Evolutionary conservation across 2,888 invertebrate species (phyloP).

Genomic region (Perdita meconis): DNA sequence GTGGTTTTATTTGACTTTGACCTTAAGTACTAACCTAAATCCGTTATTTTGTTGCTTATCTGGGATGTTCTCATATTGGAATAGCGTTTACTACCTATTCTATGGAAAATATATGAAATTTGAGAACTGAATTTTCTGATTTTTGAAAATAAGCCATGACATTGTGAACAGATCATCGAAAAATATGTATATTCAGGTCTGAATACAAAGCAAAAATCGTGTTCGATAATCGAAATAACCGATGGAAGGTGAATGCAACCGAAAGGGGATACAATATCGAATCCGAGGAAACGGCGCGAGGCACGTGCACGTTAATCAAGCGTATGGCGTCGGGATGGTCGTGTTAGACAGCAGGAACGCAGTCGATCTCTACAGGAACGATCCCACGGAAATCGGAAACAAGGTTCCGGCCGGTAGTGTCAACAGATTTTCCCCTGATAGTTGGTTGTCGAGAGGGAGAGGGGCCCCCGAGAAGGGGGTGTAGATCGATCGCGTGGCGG

Average conservation of each 20-base stretch:
- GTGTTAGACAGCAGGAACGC: slow-evolving; percentile 27
- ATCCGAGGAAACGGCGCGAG: slow-evolving; percentile 25
- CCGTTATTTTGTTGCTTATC: no score
- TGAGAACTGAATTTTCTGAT: no score
- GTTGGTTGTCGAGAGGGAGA: slow-evolving; percentile 55
- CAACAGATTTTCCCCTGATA: slow-evolving; percentile 80
- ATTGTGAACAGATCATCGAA: no score
- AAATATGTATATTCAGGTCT: no score
- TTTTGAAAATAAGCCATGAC: no score
- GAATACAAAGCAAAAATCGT: no score
- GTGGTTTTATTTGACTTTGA: no score
- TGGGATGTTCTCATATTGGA: no score
- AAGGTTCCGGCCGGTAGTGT: slow-evolving; percentile 74
- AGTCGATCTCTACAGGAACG: slow-evolving; percentile 54
- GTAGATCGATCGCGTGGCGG: slow-evolving; percentile 65
- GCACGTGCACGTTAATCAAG: slow-evolving; percentile 54
- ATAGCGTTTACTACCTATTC: no score
- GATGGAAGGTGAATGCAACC: slow-evolving; percentile 24
- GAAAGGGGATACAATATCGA: slow-evolving; percentile 23
- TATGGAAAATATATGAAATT: no score
- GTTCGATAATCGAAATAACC: slow-evolving; percentile 11
- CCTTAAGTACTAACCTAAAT: no score
- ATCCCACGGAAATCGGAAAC: slow-evolving; percentile 73
- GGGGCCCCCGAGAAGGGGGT: slow-evolving; percentile 56
- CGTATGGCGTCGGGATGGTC: slow-evolving; percentile 39